Evolutionary conservation across 2,797 vertebrate species (phyloP), one percentile per base, ranked within the genome.

Genomic region (Halcyon badia): DNA sequence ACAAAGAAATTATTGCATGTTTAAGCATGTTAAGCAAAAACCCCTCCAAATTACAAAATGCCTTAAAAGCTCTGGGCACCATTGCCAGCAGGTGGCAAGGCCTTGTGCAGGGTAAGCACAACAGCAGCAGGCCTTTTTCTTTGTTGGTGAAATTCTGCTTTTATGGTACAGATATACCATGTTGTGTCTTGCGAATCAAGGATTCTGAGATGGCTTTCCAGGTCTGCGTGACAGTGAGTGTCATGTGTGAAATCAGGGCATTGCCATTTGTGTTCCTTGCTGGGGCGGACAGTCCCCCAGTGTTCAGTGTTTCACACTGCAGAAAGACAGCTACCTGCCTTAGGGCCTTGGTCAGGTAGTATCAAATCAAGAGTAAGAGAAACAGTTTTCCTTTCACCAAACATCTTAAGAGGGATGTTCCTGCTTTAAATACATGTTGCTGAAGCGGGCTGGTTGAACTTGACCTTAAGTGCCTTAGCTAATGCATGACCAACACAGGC

Each of bases 141-240:
- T 30, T 9, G 0, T 2, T 49, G 46, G 9, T 2, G 6, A 69
- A 76, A 49, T 30, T 18, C 2, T n/a, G 5, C 17, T 66, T 60
- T 56, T 81, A 15, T 28, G 48, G 9, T 60, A 46, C 11, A 10
- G 18, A 16, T 39, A 22, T 28, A 15, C 41, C 24, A 0, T 5
- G 6, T 13, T 39, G 13, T 9, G 0, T 58, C 25, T 26, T 54
- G 22, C 30, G 68, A 65, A 46, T 46, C 22, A 14, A 20, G 44
- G 30, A 35, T 41, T 78, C 24, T 11, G 42, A 58, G 17, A 3
- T 71, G 18, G 39, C 37, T 62, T 73, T 73, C 49, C 48, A 57
- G 51, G 20, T 80, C 31, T 35, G 3, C 30, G 0, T 31, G n/a
- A 48, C 16, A 31, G 28, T 3, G 31, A 51, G 25, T 15, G 44